Percentiles rank a stretch among this genome's conserved stretches.
Conservation (phyloP, 30 jellyfish, hydroid and myxozoan genomes). For the Cassiopea xamachana region DNA sequence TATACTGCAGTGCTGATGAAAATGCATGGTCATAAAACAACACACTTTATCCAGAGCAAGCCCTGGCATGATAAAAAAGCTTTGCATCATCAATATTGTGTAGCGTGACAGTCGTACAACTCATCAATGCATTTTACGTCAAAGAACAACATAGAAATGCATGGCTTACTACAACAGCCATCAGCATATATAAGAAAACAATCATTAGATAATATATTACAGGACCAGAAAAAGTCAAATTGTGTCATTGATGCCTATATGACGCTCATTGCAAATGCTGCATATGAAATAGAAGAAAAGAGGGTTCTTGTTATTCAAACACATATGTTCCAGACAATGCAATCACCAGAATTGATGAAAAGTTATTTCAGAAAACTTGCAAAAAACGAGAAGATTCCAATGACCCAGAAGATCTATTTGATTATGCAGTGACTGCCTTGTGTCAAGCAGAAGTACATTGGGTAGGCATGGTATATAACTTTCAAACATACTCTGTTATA, state of each 20-base stretch:
- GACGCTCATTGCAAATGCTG: background rate
- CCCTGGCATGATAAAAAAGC: background rate
- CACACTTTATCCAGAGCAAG: background rate
- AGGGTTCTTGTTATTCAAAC: background rate
- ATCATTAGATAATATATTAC: background rate
- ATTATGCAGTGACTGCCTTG: background rate
- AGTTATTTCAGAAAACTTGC: background rate
- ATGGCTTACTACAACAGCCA: background rate
- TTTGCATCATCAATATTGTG: background rate
- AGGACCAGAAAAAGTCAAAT: too few relatives aligned
- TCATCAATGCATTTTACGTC: background rate
- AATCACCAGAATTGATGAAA: background rate
- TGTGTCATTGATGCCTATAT: background rate
- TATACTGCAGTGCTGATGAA: background rate
- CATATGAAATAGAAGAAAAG: background rate
- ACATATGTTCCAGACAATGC: background rate
- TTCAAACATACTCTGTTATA: background rate
- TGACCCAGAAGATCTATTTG: background rate
- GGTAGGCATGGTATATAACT: background rate
- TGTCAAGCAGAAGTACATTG: background rate
- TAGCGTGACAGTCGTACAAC: background rate
- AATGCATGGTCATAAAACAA: background rate
- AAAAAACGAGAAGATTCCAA: background rate
- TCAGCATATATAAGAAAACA: background rate
- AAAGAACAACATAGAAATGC: background rate